phyloP scores from a whole-genome alignment of 2,113 vertebrate genomes.

The Ursus arctos region DNA sequence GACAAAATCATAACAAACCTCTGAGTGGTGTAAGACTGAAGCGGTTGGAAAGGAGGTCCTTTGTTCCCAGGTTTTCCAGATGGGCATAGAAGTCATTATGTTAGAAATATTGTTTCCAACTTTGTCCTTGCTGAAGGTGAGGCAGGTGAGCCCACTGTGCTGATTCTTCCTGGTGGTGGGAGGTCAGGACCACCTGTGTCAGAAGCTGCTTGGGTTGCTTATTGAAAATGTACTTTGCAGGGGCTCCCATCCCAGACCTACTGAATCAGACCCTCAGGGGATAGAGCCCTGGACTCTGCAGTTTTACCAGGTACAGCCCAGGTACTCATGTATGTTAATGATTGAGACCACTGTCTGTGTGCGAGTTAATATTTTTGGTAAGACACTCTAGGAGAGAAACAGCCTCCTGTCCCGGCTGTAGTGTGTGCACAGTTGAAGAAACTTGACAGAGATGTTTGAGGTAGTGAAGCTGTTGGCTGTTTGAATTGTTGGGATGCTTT shows the following conservation, averaged over 20 bases:
- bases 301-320: slow-evolving; percentile 31
- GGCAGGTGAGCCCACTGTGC: neutral
- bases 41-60: slow-evolving; percentile 5
- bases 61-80: slow-evolving; percentile 1
- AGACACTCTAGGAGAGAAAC: slow-evolving; percentile 12
- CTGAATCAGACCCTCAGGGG: neutral
- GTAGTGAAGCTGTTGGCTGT: neutral
- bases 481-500: slow-evolving; percentile 23
- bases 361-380: slow-evolving; percentile 48
- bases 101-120: neutral
- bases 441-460: slow-evolving; percentile 20
- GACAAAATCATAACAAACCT: slow-evolving; percentile 14
- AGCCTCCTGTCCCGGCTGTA: neutral
- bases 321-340: slow-evolving; percentile 41
- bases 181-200: neutral
- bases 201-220: slow-evolving; percentile 4
- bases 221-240: slow-evolving; percentile 25
- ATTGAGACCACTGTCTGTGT: neutral
- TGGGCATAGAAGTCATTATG: neutral
- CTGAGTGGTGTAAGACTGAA: slow-evolving; percentile 26
- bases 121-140: neutral
- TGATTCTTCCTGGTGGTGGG: neutral
- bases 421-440: neutral
- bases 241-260: neutral
- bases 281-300: neutral